Evolutionary conservation across 2,888 invertebrate genomes (phyloP).

Genomic region (Hesperia comma): DNA sequence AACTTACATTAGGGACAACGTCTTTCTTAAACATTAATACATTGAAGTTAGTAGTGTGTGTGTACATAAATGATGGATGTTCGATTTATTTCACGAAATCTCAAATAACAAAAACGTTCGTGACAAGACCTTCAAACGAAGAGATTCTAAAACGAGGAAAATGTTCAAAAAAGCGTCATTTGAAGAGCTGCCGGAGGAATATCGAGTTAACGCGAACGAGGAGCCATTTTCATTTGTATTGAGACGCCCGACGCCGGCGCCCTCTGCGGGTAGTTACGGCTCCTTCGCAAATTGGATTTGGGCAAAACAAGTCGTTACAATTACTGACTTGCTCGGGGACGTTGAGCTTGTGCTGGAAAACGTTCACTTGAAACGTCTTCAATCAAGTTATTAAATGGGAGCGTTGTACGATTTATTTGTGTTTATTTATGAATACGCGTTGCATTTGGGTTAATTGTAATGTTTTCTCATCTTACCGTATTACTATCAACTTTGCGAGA

Average conservation of each 20-base stretch:
- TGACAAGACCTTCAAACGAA: background rate
- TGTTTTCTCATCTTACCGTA: no score
- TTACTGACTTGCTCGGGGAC: conserved; percentile 44
- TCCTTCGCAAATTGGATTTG: conserved; percentile 67
- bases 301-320: conserved; percentile 69
- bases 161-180: conserved; percentile 32
- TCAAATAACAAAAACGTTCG: background rate
- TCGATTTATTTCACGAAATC: background rate
- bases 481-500: no score
- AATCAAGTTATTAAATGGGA: background rate
- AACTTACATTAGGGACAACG: no score
- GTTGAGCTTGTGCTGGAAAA: background rate
- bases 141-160: conserved; percentile 21
- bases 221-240: conserved; percentile 48
- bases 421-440: background rate
- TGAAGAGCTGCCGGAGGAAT: conserved; percentile 36
- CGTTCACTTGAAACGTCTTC: background rate
- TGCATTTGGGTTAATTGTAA: no score
- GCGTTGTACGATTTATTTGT: background rate
- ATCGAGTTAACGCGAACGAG: conserved; percentile 53
- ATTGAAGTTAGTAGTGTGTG: no score
- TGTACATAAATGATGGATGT: background rate
- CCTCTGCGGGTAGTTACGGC: conserved; percentile 43
- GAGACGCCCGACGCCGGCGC: conserved; percentile 38
- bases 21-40: no score